Conservation (phyloP, 2,113 vertebrate species). For the Ophthalmolycus amberensis region DNA sequence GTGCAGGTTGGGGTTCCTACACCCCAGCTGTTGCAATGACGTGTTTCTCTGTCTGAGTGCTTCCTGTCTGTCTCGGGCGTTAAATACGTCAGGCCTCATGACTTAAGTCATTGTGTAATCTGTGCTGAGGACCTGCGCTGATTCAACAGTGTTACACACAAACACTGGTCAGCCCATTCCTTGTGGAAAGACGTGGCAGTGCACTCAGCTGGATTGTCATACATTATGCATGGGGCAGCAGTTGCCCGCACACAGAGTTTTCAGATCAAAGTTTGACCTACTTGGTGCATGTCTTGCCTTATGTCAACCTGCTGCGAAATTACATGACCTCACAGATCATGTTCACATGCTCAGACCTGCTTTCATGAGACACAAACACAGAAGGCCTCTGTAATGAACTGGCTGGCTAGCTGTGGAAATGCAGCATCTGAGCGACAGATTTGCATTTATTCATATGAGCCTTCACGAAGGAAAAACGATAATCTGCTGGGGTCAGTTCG, state of each 20-base stretch:
- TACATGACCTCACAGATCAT: background rate
- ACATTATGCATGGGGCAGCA: slow-evolving; percentile 54
- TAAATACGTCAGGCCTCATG: slow-evolving; percentile 17
- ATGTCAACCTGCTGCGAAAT: background rate
- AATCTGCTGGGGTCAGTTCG: background rate
- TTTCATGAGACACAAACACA: slow-evolving; percentile 7
- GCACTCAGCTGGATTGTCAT: slow-evolving; percentile 32
- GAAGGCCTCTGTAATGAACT: background rate
- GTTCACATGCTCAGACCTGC: background rate
- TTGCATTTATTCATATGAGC: background rate
- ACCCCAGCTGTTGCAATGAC: background rate
- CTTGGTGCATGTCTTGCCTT: slow-evolving; percentile 34
- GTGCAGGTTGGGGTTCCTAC: background rate
- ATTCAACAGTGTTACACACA: slow-evolving; percentile 37
- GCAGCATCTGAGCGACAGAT: background rate
- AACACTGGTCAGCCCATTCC: slow-evolving; percentile 37
- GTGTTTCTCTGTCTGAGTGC: slow-evolving; percentile 13
- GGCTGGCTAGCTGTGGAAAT: background rate
- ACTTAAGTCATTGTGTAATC: slow-evolving; percentile 54
- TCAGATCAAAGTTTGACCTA: slow-evolving; percentile 48
- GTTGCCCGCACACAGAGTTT: slow-evolving; percentile 1
- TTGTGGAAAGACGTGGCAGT: background rate
- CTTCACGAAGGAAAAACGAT: background rate
- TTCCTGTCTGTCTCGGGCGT: slow-evolving; percentile 23
- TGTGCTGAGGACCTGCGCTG: slow-evolving; percentile 35